Evolutionary conservation across 2,113 vertebrate species (phyloP).

Genomic region (Oryzias melastigma): DNA sequence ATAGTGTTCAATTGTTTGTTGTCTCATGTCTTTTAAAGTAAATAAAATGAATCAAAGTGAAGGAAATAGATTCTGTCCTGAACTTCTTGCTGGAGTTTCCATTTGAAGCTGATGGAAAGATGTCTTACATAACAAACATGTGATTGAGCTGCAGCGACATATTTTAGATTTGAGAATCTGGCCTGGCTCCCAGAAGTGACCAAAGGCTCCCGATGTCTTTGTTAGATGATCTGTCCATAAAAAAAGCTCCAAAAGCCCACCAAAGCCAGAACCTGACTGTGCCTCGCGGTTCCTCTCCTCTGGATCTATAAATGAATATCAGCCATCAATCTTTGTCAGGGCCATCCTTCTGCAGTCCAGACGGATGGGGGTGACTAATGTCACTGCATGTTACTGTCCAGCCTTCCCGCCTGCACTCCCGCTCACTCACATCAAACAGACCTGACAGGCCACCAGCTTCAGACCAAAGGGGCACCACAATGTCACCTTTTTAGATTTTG

Average conservation of each 20-base stretch:
- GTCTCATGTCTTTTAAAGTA: too few relatives aligned
- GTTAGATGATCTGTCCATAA: slow-evolving; percentile 29
- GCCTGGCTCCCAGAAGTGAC: too few relatives aligned
- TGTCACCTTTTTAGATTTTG: slow-evolving; percentile 93
- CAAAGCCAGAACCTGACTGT: slow-evolving; percentile 22
- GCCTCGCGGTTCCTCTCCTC: slow-evolving; percentile 53
- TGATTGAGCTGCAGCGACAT: too few relatives aligned
- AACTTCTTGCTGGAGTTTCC: too few relatives aligned
- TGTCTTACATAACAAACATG: too few relatives aligned
- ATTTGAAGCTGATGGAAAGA: too few relatives aligned
- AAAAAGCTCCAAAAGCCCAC: slow-evolving; percentile 60
- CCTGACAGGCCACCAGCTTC: slow-evolving; percentile 91
- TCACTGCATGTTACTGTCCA: slow-evolving; percentile 97
- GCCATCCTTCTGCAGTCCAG: slow-evolving; percentile 85
- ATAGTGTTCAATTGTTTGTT: too few relatives aligned
- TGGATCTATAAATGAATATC: slow-evolving; percentile 90
- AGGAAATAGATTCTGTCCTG: too few relatives aligned
- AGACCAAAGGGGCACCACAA: slow-evolving; percentile 84
- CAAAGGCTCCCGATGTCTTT: background rate
- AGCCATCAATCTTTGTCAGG: slow-evolving; percentile 98
- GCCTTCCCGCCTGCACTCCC: slow-evolving; percentile 83
- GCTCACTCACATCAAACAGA: slow-evolving; percentile 86
- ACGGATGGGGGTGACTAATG: slow-evolving; percentile 92
- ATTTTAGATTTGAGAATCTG: too few relatives aligned
- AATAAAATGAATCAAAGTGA: too few relatives aligned